Evolutionary conservation across 1,140 invertebrate genomes (phyloP).

Genomic region (Bombus cullumanus): DNA sequence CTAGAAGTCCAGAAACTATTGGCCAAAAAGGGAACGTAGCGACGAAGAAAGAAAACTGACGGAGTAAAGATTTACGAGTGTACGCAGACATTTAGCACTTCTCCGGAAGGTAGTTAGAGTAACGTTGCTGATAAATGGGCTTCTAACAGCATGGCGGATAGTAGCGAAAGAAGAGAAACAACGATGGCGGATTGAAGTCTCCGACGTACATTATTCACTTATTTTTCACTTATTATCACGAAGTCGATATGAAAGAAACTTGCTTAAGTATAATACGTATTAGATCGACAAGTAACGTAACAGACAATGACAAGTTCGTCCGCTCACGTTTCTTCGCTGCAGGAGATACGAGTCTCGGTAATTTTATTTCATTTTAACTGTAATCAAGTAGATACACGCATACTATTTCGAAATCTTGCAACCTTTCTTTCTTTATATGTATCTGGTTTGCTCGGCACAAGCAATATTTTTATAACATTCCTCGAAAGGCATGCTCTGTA

Average conservation of each 20-base stretch:
- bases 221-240: too few relatives aligned
- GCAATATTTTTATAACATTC: not conserved
- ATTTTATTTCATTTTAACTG: too few relatives aligned
- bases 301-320: too few relatives aligned
- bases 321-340: too few relatives aligned
- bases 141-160: conserved; percentile 75
- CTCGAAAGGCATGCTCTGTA: not conserved
- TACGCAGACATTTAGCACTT: conserved; percentile 76
- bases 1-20: conserved; percentile 54
- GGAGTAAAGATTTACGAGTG: conserved; percentile 77
- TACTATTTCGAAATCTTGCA: not conserved
- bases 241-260: too few relatives aligned
- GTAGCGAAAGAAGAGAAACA: conserved; percentile 54
- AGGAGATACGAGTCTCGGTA: too few relatives aligned
- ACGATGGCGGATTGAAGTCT: conserved; percentile 63
- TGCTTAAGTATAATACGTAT: too few relatives aligned
- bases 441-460: too few relatives aligned
- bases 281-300: too few relatives aligned
- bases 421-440: not conserved
- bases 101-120: conserved; percentile 74
- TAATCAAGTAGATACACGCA: not conserved
- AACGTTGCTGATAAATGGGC: conserved; percentile 74
- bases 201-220: conserved; percentile 18
- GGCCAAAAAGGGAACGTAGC: conserved; percentile 47
- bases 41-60: conserved; percentile 65